Evolutionary conservation across 1,140 invertebrate genomes (phyloP), one percentile per base, ranked within the genome.

Genomic region (Bilobella aurantiaca): DNA sequence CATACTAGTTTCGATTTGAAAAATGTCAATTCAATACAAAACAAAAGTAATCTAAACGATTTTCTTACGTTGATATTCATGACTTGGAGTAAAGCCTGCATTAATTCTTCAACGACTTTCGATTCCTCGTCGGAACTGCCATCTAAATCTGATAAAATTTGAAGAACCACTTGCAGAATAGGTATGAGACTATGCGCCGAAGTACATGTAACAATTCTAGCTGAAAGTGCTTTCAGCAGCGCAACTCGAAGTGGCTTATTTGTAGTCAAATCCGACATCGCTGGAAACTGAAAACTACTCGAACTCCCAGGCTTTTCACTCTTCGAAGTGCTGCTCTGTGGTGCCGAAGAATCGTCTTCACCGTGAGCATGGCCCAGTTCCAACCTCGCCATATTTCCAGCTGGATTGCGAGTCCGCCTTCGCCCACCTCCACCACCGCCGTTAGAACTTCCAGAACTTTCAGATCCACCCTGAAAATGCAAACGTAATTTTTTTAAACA

Each of bases 101-200:
- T 66, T 56, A 73, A 58, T 5, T 29, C 67, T 32, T 69, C 64
- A 1, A 73, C 66, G 46, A 64, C 64, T 49, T 49, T 37, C 23
- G 60, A 16, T 58, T 73, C 71, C 53, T 73, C 68, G 2, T 68
- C 67, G 0, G 58, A 49, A 12, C 47, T 34, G 28, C 71, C 71
- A 67, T 73, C 71, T 18, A 73, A 80, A 78, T 96, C 93, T 49
- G 87, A 86, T 2, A 91, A 91, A 30, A 97, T 79, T 86, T 96
- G 93, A 3, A 96, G 79, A 2, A 96, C 79, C 2, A 93, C 88
- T 87, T 90, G 71, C 79, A 95, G 86, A 67, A 90, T 90, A 0
- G 94, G 93, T 76, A 97, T 92, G 14, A 89, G 85, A 63, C 90
- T 80, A 1, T 92, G 85, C 12, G 94, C 94, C 46, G 85, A 79